Base-by-base conservation (phyloP, 2,888 invertebrate genomes). In the Phyllotreta cruciferae region DNA sequence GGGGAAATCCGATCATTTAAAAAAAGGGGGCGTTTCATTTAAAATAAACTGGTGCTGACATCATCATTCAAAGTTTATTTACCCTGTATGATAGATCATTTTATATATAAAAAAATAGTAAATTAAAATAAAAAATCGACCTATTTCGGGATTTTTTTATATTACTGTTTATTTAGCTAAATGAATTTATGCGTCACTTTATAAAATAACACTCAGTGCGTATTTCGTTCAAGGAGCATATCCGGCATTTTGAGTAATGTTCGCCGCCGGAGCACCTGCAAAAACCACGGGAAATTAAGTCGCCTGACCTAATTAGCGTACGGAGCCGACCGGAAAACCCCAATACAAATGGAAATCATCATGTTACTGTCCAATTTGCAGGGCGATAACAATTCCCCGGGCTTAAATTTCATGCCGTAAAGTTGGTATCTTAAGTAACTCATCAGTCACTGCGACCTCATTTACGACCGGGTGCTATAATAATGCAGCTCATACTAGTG, bases 281-380 rank as follows among this genome's bases (percentile, higher is more conserved):
- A 56, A 56, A 42, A 44, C 42, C 35, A 24, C 24, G 34, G 8
- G 44, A 44, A 11, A 56, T 44, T 36, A 13, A 11, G 38, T 38
- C 36, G 13, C 38, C 24, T 24, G 24, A 47, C 14, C 45, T 60
- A 60, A 60, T 60, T 52, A 52, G 42, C 11, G 4, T 6, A 10
- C 34, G 13, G 42, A 42, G 37, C 14, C 24, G 24, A 42, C 58
- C 42, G 53, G 14, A 44, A 50, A 60, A 60, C 53, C 44, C 44
- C 44, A 52, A 44, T 60, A 44, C 37, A 53, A 60, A 60, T 44
- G 60, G 49, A 44, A 53, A 60, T 52, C 44, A 14, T 52, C 52
- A 60, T 44, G 52, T 60, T 52, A 44, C 41, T 53, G 44, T 60
- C 60, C 60, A 60, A 60, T 60, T 60, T 60, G 52, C 35, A 52